These are phyloP conservation scores for Cantharis rustica DNA, from an alignment of 2,888 invertebrate genomes.

Conservation along the genomic window DNA sequence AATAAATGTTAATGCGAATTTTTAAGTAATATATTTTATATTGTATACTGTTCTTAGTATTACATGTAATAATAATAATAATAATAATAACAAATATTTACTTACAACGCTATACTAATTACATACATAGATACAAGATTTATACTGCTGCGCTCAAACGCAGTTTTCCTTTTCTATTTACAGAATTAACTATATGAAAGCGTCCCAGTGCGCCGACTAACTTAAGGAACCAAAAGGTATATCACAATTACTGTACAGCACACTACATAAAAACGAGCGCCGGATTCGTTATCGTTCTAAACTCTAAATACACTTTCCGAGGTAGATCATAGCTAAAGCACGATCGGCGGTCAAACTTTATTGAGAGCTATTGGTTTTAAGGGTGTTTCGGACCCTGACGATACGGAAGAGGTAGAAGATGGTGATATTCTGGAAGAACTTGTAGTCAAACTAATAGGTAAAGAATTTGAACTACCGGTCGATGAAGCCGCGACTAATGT, in stretches of 20 bases:
- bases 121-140: constrained; percentile 56
- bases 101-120: constrained; percentile 53
- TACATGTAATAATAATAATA: constrained; percentile 47
- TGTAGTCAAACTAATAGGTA: constrained; percentile 59
- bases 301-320: constrained; percentile 47
- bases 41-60: constrained; percentile 46
- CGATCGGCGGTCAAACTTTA: constrained; percentile 54
- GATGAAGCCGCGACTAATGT: constrained; percentile 48
- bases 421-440: constrained; percentile 63
- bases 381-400: constrained; percentile 63
- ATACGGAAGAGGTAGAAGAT: constrained; percentile 64
- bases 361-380: constrained; percentile 56
- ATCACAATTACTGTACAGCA: constrained; percentile 56
- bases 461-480: constrained; percentile 41
- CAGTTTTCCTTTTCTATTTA: constrained; percentile 41
- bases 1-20: constrained; percentile 26
- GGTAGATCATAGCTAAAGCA: constrained; percentile 52
- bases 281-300: constrained; percentile 48
- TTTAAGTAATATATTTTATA: constrained; percentile 37
- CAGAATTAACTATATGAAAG: constrained; percentile 33
- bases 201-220: constrained; percentile 38
- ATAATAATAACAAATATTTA: constrained; percentile 54
- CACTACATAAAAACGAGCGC: constrained; percentile 43
- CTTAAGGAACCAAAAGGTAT: constrained; percentile 55
- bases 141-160: constrained; percentile 50